Evolutionary conservation across 2,797 vertebrate species (phyloP).

Genomic region (Acanthornis magna): DNA sequence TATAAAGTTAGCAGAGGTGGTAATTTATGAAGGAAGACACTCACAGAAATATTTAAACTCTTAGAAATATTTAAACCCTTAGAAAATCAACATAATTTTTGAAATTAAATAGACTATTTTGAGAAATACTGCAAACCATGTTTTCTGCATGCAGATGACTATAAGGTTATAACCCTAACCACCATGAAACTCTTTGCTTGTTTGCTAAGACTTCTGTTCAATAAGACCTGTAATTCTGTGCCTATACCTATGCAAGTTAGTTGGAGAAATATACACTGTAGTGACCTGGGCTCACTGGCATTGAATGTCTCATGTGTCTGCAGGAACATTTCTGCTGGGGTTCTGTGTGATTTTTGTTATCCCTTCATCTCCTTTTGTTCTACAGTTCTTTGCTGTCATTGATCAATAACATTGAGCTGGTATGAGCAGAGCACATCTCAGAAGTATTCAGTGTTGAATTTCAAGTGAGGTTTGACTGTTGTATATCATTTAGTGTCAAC

Average conservation of each 20-base stretch:
- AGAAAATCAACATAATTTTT: not conserved
- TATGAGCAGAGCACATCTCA: not conserved
- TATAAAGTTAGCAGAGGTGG: not conserved
- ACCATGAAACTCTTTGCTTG: not conserved
- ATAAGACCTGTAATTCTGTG: not conserved
- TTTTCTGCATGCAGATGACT: not conserved
- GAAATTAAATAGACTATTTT: not conserved
- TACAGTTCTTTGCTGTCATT: not conserved
- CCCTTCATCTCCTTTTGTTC: not conserved
- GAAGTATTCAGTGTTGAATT: not conserved
- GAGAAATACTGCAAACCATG: rapidly evolving
- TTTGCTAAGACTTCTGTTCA: not conserved
- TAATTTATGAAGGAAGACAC: not conserved
- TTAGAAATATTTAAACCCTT: not conserved
- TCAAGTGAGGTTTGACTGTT: not conserved
- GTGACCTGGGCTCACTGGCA: not conserved
- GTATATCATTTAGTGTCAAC: not conserved
- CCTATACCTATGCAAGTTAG: not conserved
- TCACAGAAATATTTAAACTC: not conserved
- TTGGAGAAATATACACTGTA: not conserved
- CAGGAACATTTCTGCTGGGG: not conserved
- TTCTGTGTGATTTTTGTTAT: not conserved
- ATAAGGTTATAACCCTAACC: not conserved
- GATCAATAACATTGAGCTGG: not conserved
- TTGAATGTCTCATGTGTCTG: not conserved